These are phyloP conservation scores for Spodoptera frugiperda DNA, from an alignment of 1,140 invertebrate genomes.

Conservation along the genomic window DNA sequence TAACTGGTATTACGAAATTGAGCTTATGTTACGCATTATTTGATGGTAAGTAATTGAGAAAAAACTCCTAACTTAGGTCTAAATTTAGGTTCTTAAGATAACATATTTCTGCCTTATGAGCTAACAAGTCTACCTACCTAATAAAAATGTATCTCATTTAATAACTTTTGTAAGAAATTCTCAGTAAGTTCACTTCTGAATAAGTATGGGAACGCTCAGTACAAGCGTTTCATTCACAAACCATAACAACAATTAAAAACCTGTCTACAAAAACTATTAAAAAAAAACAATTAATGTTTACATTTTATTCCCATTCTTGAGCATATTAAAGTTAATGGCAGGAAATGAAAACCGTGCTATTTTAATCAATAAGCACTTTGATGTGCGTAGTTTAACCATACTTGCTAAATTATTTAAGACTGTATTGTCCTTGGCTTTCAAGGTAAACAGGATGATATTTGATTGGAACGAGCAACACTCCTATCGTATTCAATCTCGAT, in stretches of 20 bases:
- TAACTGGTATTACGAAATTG: too few species aligned
- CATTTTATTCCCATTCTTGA: constrained; percentile 21
- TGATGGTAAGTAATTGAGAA: too few species aligned
- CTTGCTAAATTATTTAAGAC: constrained; percentile 13
- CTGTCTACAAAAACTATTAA: constrained; percentile 10
- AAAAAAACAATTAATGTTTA: constrained; percentile 28
- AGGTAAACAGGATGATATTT: constrained; percentile 3
- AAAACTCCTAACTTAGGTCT: background rate
- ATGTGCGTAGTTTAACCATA: background rate
- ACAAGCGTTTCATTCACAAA: constrained; percentile 40
- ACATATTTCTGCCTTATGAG: background rate
- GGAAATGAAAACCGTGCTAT: constrained; percentile 22
- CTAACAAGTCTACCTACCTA: background rate
- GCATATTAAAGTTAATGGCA: constrained; percentile 10
- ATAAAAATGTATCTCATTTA: background rate
- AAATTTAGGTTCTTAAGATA: background rate
- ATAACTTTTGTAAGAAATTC: background rate
- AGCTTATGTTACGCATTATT: too few species aligned
- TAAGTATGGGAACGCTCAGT: constrained; percentile 12
- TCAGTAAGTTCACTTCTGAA: background rate
- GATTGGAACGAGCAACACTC: background rate
- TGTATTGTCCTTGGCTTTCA: background rate
- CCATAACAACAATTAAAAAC: constrained; percentile 24
- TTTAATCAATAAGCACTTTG: constrained; percentile 15
- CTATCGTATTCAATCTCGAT: background rate